These are phyloP conservation scores for Amyelois transitella DNA, from an alignment of 1,140 invertebrate species.

Conservation along the genomic window DNA sequence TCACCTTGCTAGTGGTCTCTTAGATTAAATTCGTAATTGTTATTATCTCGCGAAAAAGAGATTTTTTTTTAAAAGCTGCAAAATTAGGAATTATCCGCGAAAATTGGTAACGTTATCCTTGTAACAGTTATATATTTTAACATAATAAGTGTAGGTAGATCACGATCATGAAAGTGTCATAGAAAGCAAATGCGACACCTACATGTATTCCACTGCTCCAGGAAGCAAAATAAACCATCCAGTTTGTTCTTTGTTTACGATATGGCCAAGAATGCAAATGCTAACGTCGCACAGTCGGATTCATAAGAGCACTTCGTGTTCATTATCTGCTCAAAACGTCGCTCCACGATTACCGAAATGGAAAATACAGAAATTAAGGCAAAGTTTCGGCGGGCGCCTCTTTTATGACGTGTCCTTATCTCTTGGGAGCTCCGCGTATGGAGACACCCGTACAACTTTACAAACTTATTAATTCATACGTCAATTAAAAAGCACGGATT, in stretches of 20 bases:
- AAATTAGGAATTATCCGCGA: no score
- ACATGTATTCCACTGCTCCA: neutral
- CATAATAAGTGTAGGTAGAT: neutral
- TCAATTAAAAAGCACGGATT: neutral
- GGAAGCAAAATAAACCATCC: neutral
- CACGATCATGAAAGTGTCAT: neutral
- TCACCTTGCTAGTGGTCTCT: no score
- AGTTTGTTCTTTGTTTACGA: neutral
- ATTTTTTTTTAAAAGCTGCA: neutral
- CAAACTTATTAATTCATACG: neutral
- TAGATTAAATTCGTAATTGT: no score
- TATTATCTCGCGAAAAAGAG: no score
- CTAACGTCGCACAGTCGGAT: neutral
- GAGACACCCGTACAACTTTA: conserved; percentile 15
- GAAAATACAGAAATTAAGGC: conserved; percentile 49
- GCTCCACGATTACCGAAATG: conserved; percentile 32
- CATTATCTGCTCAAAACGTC: conserved; percentile 26
- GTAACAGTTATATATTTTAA: neutral
- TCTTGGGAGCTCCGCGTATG: conserved; percentile 34
- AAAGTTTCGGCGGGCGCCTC: conserved; percentile 50
- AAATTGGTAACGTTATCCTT: neutral
- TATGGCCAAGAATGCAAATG: conserved; percentile 5
- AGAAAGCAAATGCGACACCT: no score
- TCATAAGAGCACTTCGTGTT: conserved; percentile 9
- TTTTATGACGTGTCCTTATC: conserved; percentile 66